phyloP scores from a whole-genome alignment of 2,888 invertebrate genomes.

The Temnothorax rugatulus region DNA sequence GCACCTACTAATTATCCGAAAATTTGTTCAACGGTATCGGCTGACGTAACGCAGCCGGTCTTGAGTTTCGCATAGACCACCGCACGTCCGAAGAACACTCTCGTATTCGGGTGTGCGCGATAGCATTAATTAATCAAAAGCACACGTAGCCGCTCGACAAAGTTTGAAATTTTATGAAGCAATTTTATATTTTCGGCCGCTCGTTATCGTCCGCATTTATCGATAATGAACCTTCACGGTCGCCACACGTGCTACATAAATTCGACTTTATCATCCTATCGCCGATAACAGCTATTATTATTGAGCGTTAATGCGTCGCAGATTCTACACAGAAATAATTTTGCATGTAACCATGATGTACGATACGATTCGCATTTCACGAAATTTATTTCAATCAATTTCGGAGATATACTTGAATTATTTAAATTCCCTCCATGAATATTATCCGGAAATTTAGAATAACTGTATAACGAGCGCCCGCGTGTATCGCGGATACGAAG shows the following conservation, averaged over 20 bases:
- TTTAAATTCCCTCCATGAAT: slow-evolving; percentile 25
- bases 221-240: slow-evolving; percentile 41
- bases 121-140: slow-evolving; percentile 40
- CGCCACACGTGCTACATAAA: slow-evolving; percentile 49
- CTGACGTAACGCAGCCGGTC: slow-evolving; percentile 61
- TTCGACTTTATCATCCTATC: slow-evolving; percentile 47
- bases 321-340: slow-evolving; percentile 1
- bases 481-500: slow-evolving; percentile 16
- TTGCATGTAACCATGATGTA: not conserved
- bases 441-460: not conserved
- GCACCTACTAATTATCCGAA: slow-evolving; percentile 67
- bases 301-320: slow-evolving; percentile 18
- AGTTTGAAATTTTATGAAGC: slow-evolving; percentile 16
- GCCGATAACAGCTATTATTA: slow-evolving; percentile 31
- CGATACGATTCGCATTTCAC: not conserved
- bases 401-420: not conserved
- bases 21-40: slow-evolving; percentile 73
- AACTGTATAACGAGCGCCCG: not conserved
- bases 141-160: not conserved
- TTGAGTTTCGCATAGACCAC: not conserved
- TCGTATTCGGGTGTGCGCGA: slow-evolving; percentile 8
- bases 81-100: not conserved
- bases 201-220: slow-evolving; percentile 35
- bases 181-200: slow-evolving; percentile 38
- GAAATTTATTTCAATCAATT: not conserved